These are phyloP conservation scores for Aphodius granarius DNA, from an alignment of 2,888 invertebrate genomes.

Conservation along the genomic window DNA sequence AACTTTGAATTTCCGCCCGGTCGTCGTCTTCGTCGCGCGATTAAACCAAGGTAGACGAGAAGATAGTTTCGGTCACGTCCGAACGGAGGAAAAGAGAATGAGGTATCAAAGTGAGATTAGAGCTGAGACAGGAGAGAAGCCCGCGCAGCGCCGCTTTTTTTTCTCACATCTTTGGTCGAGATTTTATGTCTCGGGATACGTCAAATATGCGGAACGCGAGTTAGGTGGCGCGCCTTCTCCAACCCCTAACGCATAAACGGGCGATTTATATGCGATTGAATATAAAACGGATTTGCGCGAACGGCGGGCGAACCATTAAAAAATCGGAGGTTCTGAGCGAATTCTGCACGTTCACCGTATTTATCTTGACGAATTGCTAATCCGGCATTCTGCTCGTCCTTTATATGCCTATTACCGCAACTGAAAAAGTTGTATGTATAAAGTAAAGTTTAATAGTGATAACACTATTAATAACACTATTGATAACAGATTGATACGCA, in stretches of 20 bases:
- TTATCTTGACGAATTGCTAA: not conserved
- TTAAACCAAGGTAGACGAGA: too few relatives aligned
- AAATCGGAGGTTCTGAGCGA: not conserved
- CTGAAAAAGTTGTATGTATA: too few relatives aligned
- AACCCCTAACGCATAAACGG: not conserved
- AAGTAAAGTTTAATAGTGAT: too few relatives aligned
- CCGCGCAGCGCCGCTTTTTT: too few relatives aligned
- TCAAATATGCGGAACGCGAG: not conserved
- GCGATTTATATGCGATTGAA: not conserved
- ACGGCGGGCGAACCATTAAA: not conserved
- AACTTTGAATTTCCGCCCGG: not conserved
- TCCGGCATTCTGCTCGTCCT: not conserved
- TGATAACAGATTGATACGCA: too few relatives aligned
- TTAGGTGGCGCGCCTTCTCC: not conserved
- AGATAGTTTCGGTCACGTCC: not conserved
- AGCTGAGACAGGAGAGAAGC: not conserved
- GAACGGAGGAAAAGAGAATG: not conserved
- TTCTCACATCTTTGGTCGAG: not conserved
- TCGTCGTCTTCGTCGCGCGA: not conserved
- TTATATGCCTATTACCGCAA: not conserved
- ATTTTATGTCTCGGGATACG: not conserved
- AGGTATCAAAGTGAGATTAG: not conserved
- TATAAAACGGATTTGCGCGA: not conserved
- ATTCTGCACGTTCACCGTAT: not conserved
- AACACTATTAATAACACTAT: too few relatives aligned